phyloP scores from a whole-genome alignment of 2,888 invertebrate genomes.

The Scaptomyza cyrtandrae region DNA sequence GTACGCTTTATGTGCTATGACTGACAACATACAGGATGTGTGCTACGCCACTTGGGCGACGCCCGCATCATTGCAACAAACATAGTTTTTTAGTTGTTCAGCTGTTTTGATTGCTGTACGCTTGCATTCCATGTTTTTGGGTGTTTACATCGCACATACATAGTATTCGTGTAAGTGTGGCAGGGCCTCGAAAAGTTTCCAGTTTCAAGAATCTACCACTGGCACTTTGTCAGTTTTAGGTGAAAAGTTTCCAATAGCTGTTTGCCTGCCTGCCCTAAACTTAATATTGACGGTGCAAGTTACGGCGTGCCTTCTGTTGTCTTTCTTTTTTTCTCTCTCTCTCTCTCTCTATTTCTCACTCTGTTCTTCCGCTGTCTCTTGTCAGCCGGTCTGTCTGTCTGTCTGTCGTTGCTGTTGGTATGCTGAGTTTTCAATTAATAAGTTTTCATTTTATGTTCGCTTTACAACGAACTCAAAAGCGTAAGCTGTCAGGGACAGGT shows the following conservation, averaged over 20 bases:
- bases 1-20: neutral
- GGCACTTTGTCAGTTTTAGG: slow-evolving; percentile 70
- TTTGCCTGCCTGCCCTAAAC: slow-evolving; percentile 16
- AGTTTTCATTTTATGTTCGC: slow-evolving; percentile 56
- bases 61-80: slow-evolving; percentile 6
- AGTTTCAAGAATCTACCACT: slow-evolving; percentile 33
- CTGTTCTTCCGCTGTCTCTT: neutral
- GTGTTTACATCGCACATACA: slow-evolving; percentile 27
- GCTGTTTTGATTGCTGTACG: slow-evolving; percentile 55
- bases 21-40: slow-evolving; percentile 28
- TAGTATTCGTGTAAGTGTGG: neutral
- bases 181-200: slow-evolving; percentile 51
- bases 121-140: slow-evolving; percentile 41
- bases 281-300: slow-evolving; percentile 66
- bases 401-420: slow-evolving; percentile 22
- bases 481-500: slow-evolving; percentile 67
- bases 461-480: slow-evolving; percentile 10
- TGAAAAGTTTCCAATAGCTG: slow-evolving; percentile 68
- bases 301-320: slow-evolving; percentile 13
- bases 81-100: slow-evolving; percentile 20
- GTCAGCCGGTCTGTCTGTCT: slow-evolving; percentile 26
- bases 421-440: slow-evolving; percentile 70
- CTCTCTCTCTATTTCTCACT: neutral
- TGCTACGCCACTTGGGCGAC: neutral
- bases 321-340: too few relatives aligned